These are phyloP conservation scores for Thripadectes ignobilis DNA, from an alignment of 2,797 vertebrate species.

Conservation along the genomic window DNA sequence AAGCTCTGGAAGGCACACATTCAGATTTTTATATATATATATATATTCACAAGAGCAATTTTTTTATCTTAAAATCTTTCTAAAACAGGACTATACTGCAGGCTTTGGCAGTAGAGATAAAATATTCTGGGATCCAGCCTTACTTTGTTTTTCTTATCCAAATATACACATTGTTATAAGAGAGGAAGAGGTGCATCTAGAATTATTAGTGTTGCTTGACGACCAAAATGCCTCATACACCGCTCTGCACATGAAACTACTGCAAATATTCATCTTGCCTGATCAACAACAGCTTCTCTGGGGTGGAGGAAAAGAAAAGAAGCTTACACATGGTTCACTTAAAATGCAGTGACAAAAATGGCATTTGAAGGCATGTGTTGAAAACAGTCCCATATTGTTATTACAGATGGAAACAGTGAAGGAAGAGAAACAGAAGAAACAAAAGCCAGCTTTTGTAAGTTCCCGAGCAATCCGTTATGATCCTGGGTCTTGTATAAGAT, in stretches of 20 bases:
- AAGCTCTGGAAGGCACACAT: conserved; percentile 31
- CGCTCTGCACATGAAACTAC: conserved; percentile 5
- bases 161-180: conserved; percentile 71
- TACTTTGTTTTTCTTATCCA: conserved; percentile 63
- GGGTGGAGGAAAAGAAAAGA: conserved; percentile 1
- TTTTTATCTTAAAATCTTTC: conserved; percentile 46
- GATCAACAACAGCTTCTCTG: conserved; percentile 30
- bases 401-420: conserved; percentile 54
- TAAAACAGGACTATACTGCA: conserved; percentile 45
- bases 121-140: conserved; percentile 72
- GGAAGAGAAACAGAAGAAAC: conserved; percentile 65
- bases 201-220: conserved; percentile 18
- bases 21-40: neutral
- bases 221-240: neutral
- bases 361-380: conserved; percentile 24
- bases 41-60: conserved; percentile 51
- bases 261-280: neutral
- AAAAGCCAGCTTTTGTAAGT: conserved; percentile 79
- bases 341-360: conserved; percentile 54
- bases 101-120: conserved; percentile 63
- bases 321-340: conserved; percentile 37
- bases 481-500: conserved; percentile 64
- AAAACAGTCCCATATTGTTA: conserved; percentile 56
- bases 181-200: conserved; percentile 26
- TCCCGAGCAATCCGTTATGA: conserved; percentile 67